A percentile compares a stretch with the other conserved stretches of the same genome.
Conservation (phyloP, 2,888 invertebrate genomes). For the Drosophila pegasa region DNA sequence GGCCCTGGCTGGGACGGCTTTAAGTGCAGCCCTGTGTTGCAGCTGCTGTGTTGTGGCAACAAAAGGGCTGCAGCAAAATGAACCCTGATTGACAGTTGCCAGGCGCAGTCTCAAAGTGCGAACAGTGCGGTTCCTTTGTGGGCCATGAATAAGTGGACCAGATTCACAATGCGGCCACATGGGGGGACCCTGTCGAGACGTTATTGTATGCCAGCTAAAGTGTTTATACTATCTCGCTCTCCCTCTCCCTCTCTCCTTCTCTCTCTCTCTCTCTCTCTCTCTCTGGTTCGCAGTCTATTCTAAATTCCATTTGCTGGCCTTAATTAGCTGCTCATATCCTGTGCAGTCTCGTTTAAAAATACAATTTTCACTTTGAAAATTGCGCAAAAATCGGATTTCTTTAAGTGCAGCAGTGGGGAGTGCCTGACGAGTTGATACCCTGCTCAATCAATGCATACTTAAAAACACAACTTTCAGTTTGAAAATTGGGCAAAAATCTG, state of each 20-base stretch:
- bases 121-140: constrained; percentile 22
- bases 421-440: background rate
- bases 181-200: constrained; percentile 3
- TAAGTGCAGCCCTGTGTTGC: constrained; percentile 8
- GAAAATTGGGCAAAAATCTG: too few species aligned
- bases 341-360: background rate
- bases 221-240: background rate
- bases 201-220: constrained; percentile 3
- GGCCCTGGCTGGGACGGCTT: constrained; percentile 8
- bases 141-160: constrained; percentile 13
- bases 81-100: constrained; percentile 51
- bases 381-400: constrained; percentile 1
- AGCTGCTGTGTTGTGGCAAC: constrained; percentile 21
- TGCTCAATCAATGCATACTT: too few species aligned
- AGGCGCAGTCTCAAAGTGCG: constrained; percentile 11
- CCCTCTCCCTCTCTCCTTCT: background rate
- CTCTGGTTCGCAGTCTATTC: background rate
- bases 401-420: background rate
- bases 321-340: constrained; percentile 13
- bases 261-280: background rate
- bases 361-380: constrained; percentile 2
- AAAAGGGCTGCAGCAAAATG: constrained; percentile 33
- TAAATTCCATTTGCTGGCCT: constrained; percentile 31
- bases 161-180: constrained; percentile 13
- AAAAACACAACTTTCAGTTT: too few species aligned